Evolutionary conservation across 2,888 invertebrate genomes (phyloP).

Genomic region (Lymantria dispar): DNA sequence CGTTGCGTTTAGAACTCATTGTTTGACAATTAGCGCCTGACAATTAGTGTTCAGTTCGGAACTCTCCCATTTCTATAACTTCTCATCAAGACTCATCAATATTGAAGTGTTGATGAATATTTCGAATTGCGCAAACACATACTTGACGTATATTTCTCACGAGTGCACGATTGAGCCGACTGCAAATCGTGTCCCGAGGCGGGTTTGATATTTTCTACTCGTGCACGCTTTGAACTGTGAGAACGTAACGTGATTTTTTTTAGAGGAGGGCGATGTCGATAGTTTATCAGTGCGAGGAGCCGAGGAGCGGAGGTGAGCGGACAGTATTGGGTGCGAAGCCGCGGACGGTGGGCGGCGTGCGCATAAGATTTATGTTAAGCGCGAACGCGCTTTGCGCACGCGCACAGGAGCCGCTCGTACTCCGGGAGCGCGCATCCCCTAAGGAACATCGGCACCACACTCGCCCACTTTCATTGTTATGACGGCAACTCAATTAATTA

Average conservation of each 20-base stretch:
- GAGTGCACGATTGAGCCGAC: constrained; percentile 35
- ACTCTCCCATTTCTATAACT: constrained; percentile 31
- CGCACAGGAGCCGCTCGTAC: constrained; percentile 40
- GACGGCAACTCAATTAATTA: constrained; percentile 47
- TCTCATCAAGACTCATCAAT: constrained; percentile 8
- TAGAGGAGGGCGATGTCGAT: constrained; percentile 49
- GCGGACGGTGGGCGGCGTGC: constrained; percentile 48
- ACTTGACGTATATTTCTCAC: constrained; percentile 17
- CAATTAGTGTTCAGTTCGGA: constrained; percentile 48
- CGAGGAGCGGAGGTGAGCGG: constrained; percentile 5
- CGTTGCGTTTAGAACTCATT: constrained; percentile 38
- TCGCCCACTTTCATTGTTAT: constrained; percentile 53
- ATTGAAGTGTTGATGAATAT: constrained; percentile 4
- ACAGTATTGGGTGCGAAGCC: constrained; percentile 54
- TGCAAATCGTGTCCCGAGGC: constrained; percentile 51
- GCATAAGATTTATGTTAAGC: constrained; percentile 14
- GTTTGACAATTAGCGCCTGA: constrained; percentile 48
- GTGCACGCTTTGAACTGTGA: constrained; percentile 40
- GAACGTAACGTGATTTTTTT: constrained; percentile 45
- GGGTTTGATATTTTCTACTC: constrained; percentile 35
- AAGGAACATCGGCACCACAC: constrained; percentile 40
- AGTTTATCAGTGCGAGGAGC: constrained; percentile 44
- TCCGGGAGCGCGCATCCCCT: constrained; percentile 44
- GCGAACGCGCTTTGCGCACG: constrained; percentile 15
- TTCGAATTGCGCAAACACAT: constrained; percentile 15